Evolutionary conservation across 2,888 invertebrate species (phyloP).

Genomic region (Ectemnius cavifrons): DNA sequence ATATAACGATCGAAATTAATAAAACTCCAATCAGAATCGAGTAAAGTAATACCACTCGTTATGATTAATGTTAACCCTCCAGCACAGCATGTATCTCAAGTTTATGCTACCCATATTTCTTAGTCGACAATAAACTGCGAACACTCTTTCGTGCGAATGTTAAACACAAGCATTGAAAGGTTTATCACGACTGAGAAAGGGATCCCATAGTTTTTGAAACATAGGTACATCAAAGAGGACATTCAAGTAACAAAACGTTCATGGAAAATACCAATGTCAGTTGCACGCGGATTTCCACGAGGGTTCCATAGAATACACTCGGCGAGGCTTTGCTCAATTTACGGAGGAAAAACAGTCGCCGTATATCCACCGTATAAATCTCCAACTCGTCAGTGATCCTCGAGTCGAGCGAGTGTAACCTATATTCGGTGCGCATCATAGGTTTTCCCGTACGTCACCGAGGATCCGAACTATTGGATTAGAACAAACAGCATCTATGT

Average conservation of each 20-base stretch:
- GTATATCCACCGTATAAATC: constrained; percentile 32
- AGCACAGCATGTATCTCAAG: too few species aligned
- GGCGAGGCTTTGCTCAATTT: background rate
- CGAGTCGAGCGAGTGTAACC: constrained; percentile 22
- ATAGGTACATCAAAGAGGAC: too few species aligned
- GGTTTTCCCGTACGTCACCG: constrained; percentile 44
- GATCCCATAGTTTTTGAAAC: too few species aligned
- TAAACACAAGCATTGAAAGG: too few species aligned
- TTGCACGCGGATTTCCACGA: background rate
- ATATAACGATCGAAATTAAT: too few species aligned
- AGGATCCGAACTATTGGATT: constrained; percentile 58
- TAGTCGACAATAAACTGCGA: too few species aligned
- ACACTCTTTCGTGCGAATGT: too few species aligned
- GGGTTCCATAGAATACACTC: background rate
- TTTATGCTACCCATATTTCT: too few species aligned
- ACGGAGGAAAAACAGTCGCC: background rate
- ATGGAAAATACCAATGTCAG: background rate
- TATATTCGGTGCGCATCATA: constrained; percentile 49
- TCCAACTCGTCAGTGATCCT: constrained; percentile 33
- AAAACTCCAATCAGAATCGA: too few species aligned
- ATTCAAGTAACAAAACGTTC: background rate
- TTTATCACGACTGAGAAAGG: too few species aligned
- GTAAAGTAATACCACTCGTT: too few species aligned
- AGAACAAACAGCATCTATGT: constrained; percentile 45
- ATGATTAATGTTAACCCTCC: too few species aligned